Percentiles rank a stretch among this genome's conserved stretches.
Evolutionary conservation across 2,888 invertebrate genomes (phyloP).

Genomic region (Xanthia togata): DNA sequence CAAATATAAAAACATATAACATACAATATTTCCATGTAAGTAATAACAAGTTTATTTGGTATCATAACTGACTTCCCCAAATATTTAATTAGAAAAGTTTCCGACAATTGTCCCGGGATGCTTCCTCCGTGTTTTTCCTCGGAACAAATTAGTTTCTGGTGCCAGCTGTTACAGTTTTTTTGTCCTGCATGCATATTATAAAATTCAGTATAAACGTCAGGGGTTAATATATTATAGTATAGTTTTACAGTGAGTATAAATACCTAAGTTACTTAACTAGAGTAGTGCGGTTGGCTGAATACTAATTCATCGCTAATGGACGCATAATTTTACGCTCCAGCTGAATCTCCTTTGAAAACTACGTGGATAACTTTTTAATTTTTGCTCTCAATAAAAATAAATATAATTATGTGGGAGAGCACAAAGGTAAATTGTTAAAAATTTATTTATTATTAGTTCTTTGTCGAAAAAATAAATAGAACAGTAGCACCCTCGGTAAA

Average conservation of each 20-base stretch:
- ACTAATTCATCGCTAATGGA: not conserved
- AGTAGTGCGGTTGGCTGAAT: not conserved
- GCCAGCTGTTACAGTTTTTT: constrained; percentile 43
- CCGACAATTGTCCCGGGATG: constrained; percentile 1
- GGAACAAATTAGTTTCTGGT: constrained; percentile 43
- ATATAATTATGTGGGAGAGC: not conserved
- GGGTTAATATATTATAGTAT: not conserved
- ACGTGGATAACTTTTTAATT: not conserved
- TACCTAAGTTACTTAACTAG: not conserved
- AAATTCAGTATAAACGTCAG: not conserved
- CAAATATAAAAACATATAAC: not conserved
- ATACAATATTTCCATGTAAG: not conserved
- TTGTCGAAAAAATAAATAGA: not conserved
- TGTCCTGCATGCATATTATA: constrained; percentile 1
- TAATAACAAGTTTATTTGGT: constrained; percentile 9
- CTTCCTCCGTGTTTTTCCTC: constrained; percentile 29
- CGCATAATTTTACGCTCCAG: not conserved
- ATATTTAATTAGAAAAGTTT: constrained; percentile 47
- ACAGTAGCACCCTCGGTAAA: not conserved
- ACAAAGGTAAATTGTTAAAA: not conserved
- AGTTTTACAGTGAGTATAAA: not conserved
- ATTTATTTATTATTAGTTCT: not conserved
- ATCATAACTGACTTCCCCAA: constrained; percentile 1
- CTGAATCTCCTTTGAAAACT: not conserved
- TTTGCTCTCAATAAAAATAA: not conserved